Evolutionary conservation across 2,797 vertebrate genomes (phyloP), one percentile per base, ranked within the genome.

Genomic region (Scomberomorus guttatus): DNA sequence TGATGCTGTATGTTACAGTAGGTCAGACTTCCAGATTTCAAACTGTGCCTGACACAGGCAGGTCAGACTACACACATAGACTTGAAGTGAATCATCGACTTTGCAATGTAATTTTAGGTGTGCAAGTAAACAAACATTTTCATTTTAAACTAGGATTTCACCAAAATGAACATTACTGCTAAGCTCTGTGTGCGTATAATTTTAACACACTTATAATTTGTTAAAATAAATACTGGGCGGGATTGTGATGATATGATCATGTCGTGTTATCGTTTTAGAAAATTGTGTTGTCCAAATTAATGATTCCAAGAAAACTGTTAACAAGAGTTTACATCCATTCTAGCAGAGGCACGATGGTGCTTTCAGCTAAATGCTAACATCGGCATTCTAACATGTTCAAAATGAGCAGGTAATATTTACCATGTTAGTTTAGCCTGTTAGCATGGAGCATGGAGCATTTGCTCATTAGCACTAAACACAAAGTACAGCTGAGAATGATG

Each of bases 1-100:
- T 27, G 77, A 67, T 39, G 65, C 68, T 80, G n/a, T n/a, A 48
- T 32, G 5, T 58, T 2, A 37, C 37, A 37, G 37, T 37, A 46
- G 17, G 58, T 65, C 0, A 3, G 44, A 54, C 58, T 32, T 14
- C 18, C 9, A 60, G 8, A 67, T 66, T 56, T 69, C 29, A 64
- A 24, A 61, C 44, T 13, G 42, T 27, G 67, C 18, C 50, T 22
- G 22, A 54, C 54, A 32, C 20, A 4, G 6, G 1, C 62, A 57
- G 50, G 24, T 62, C 22, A 13, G 20, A 61, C 59, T 18, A 52
- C 6, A 67, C 34, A 51, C 48, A 62, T 32, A 52, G 6, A 37
- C 18, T 13, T 27, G 11, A 75, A 75, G 17, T 10, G n/a, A 62
- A 29, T 66, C 34, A 22, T 7, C 27, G 12, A 56, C 25, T 9